Evolutionary conservation across 1,140 invertebrate species (phyloP).

Genomic region (Archivesica marissinica): DNA sequence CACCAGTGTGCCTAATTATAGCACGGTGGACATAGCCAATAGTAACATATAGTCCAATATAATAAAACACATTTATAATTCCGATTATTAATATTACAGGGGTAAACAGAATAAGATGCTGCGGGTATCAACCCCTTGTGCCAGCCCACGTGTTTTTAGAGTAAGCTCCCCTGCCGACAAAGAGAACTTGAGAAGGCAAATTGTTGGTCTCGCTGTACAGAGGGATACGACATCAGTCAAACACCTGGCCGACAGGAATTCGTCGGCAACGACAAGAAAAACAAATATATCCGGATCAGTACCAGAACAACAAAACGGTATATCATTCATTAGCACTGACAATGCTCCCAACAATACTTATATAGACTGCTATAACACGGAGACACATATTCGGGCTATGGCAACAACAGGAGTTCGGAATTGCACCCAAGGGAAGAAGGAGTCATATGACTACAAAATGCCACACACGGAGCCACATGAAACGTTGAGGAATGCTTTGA

Average conservation of each 20-base stretch:
- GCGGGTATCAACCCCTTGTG: conserved; percentile 18
- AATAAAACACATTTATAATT: not conserved
- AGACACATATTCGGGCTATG: not conserved
- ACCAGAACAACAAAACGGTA: not conserved
- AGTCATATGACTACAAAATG: conserved; percentile 29
- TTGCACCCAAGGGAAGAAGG: not conserved
- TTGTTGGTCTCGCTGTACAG: conserved; percentile 49
- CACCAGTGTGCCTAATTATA: not conserved
- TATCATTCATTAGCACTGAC: not conserved
- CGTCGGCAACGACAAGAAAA: not conserved
- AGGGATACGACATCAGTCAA: not conserved
- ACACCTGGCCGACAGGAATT: not conserved
- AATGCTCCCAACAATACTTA: not conserved
- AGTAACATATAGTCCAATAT: not conserved
- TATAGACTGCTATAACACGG: not conserved
- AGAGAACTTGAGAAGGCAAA: conserved; percentile 51
- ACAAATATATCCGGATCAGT: not conserved
- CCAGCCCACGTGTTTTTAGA: not conserved
- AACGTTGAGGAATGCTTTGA: not conserved
- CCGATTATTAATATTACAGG: conserved; percentile 39
- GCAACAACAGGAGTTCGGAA: not conserved
- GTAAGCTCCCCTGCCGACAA: conserved; percentile 29
- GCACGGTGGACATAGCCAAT: not conserved
- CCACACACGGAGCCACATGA: not conserved
- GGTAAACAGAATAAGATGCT: conserved; percentile 34